phyloP scores from a whole-genome alignment of 2,797 vertebrate species.

The Rhincodon typus region DNA sequence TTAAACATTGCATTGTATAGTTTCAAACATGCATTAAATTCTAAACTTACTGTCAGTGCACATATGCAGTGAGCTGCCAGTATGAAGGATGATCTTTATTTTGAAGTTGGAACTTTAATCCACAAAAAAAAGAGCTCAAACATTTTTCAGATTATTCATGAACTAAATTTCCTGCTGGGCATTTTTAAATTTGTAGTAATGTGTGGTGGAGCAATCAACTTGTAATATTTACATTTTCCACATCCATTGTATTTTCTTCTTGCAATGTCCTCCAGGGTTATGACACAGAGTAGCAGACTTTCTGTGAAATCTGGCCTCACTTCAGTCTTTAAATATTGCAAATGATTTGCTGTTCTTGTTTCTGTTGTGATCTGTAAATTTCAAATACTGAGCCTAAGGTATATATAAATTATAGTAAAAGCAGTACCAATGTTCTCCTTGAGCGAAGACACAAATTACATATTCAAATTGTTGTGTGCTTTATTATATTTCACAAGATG shows the following conservation, averaged over 20 bases:
- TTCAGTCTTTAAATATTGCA: neutral
- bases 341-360: neutral
- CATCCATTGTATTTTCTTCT: neutral
- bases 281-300: neutral
- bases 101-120: neutral
- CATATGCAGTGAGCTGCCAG: too few species aligned
- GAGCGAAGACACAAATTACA: neutral
- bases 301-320: neutral
- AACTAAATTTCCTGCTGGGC: neutral
- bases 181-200: neutral
- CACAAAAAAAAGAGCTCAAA: neutral
- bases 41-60: neutral
- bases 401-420: neutral
- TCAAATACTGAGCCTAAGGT: neutral
- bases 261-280: neutral
- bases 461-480: neutral
- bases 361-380: neutral
- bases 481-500: neutral
- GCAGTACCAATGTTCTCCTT: neutral
- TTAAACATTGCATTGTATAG: neutral
- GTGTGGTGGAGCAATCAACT: constrained; percentile 1
- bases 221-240: constrained; percentile 19
- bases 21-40: neutral
- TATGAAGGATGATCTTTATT: neutral
- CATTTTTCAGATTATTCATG: neutral